These are phyloP conservation scores for Panagrolaimus sp. DNA, from an alignment of 1,140 invertebrate species.

Conservation along the genomic window DNA sequence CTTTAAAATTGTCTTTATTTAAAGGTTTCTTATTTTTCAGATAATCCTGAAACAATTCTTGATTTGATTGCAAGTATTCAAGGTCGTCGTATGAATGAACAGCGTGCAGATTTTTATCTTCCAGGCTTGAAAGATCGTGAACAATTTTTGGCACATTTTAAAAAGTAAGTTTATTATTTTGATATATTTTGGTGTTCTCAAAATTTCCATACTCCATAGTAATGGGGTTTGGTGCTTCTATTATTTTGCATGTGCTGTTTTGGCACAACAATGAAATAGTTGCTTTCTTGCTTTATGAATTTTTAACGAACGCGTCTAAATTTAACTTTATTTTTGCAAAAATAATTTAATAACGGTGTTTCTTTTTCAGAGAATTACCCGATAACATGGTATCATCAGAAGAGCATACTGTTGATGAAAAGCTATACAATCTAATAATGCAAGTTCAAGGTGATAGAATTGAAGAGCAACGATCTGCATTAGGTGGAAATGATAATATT, in stretches of 20 bases:
- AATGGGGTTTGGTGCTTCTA: no score
- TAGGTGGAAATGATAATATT: background rate
- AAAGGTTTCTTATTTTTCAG: constrained; percentile 18
- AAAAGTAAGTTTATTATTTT: constrained; percentile 4
- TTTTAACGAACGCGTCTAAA: no score
- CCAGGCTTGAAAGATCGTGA: constrained; percentile 23
- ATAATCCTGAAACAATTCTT: constrained; percentile 34
- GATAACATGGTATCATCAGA: constrained; percentile 6
- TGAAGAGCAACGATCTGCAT: constrained; percentile 26
- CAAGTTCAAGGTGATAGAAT: constrained; percentile 25
- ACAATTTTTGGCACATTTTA: constrained; percentile 8
- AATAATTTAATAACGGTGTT: no score
- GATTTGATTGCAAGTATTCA: constrained; percentile 33
- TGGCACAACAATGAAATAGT: no score
- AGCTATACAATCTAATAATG: constrained; percentile 27
- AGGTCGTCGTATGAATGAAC: constrained; percentile 34
- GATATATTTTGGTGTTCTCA: no score
- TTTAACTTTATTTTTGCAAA: no score
- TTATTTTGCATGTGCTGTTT: no score
- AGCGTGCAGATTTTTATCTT: constrained; percentile 28
- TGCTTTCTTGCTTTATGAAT: no score
- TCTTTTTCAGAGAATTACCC: background rate
- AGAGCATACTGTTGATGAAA: constrained; percentile 22
- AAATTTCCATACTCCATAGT: no score
- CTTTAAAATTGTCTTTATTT: no score